A percentile compares a stretch with the other conserved stretches of the same genome.
Evolutionary conservation across 2,888 invertebrate genomes (phyloP).

Genomic region (Synanthedon formicaeformis): DNA sequence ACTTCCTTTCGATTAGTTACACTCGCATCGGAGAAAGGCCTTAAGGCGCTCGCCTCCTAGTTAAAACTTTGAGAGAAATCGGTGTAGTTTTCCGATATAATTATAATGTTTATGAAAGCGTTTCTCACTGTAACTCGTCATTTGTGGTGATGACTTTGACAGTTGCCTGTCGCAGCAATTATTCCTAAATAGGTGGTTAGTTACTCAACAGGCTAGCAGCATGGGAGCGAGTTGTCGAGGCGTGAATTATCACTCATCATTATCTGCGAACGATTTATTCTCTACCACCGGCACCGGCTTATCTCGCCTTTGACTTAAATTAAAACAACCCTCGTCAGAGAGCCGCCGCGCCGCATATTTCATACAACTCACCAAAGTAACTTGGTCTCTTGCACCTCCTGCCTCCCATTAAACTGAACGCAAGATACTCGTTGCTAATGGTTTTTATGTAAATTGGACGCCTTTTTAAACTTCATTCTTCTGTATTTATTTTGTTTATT

Average conservation of each 20-base stretch:
- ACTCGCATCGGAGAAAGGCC: background rate
- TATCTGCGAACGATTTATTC: conserved; percentile 46
- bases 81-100: background rate
- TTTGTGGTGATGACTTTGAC: background rate
- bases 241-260: conserved; percentile 48
- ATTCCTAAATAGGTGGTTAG: background rate
- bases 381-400: conserved; percentile 24
- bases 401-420: conserved; percentile 9
- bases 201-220: conserved; percentile 1
- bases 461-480: conserved; percentile 16
- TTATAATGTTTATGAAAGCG: background rate
- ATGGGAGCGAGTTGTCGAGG: conserved; percentile 11
- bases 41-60: too few relatives aligned
- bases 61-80: background rate
- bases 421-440: conserved; percentile 23
- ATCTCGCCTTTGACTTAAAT: conserved; percentile 48
- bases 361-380: conserved; percentile 27
- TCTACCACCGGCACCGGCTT: conserved; percentile 7
- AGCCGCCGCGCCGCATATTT: conserved; percentile 37
- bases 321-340: conserved; percentile 41
- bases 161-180: background rate
- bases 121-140: background rate
- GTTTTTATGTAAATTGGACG: conserved; percentile 56
- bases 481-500: conserved; percentile 21
- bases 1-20: background rate